Percentiles rank a stretch among this genome's conserved stretches.
Evolutionary conservation across 1,140 invertebrate genomes (phyloP).

Genomic region (Drosophila parabipectinata): DNA sequence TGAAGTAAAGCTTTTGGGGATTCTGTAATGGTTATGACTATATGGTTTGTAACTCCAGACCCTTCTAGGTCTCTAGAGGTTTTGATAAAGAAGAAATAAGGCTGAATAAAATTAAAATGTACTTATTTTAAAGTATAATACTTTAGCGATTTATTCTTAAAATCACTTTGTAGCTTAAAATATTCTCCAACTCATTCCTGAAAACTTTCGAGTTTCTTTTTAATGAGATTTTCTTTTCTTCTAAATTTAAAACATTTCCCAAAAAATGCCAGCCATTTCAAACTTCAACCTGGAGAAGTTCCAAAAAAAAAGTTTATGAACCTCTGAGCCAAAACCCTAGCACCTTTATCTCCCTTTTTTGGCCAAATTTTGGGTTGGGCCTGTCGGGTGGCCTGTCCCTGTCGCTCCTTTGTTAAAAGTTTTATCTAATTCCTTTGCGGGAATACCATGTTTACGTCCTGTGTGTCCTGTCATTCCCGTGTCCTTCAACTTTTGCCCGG

Average conservation of each 20-base stretch:
- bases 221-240: constrained; percentile 19
- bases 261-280: constrained; percentile 15
- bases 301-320: constrained; percentile 23
- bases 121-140: no score
- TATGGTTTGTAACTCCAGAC: constrained; percentile 14
- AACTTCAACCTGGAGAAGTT: constrained; percentile 12
- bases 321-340: constrained; percentile 9
- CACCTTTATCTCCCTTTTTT: background rate
- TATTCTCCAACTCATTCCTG: no score
- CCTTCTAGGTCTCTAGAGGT: background rate
- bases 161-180: no score
- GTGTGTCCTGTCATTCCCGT: constrained; percentile 70
- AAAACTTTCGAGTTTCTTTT: background rate
- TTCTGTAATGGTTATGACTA: constrained; percentile 6
- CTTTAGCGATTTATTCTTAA: no score
- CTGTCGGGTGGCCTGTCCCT: constrained; percentile 2
- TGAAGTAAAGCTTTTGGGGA: constrained; percentile 21
- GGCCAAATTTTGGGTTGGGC: background rate
- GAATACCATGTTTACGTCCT: constrained; percentile 21
- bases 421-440: constrained; percentile 46
- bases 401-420: constrained; percentile 26
- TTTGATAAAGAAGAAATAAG: background rate
- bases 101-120: no score
- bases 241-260: constrained; percentile 18
- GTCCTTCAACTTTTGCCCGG: constrained; percentile 70